Evolutionary conservation across 2,888 invertebrate genomes (phyloP), one percentile per base, ranked within the genome.

Genomic region (Phorcus lineatus): DNA sequence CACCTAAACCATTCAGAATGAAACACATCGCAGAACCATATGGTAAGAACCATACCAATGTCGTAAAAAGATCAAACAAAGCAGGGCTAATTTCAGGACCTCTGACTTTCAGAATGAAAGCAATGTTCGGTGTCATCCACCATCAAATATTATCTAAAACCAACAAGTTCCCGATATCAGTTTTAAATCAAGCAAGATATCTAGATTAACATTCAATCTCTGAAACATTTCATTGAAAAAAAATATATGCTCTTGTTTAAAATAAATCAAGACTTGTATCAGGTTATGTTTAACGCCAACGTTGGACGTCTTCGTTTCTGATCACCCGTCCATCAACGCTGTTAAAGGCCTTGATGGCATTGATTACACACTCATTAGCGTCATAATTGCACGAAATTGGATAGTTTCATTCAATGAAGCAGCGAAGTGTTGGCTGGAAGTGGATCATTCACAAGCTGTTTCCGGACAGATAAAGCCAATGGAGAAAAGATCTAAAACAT

Each of bases 371-470:
- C 17, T 70, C 70, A 70, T 70, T 70, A 70, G 36, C 36, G 70
- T 19, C 31, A 70, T 70, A 70, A 70, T 70, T 70, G 70, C 28
- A 40, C 57, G 70, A 40, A 70, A 31, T 70, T 70, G 70, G 70
- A 70, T 70, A 31, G 70, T n/a, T 36, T 36, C 36, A 70, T 70
- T 70, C 70, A 70, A 17, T 70, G n/a, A 70, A 70, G 70, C 31
- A 70, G 16, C 4, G 31, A 70, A 36, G 36, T 19, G 70, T n/a
- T 4, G 70, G 17, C 19, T 36, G 36, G 24, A 17, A 36, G 70
- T 36, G 70, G 36, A 28, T 19, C 36, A 17, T 28, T 19, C 40
- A 16, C 31, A 57, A 36, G 19, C 36, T 70, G 70, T 70, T 70
- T 11, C 70, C 36, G 36, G 40, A 19, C 36, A 70, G 70, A 70